phyloP scores from a whole-genome alignment of 1,140 invertebrate species.

The Ceratina calcarata region DNA sequence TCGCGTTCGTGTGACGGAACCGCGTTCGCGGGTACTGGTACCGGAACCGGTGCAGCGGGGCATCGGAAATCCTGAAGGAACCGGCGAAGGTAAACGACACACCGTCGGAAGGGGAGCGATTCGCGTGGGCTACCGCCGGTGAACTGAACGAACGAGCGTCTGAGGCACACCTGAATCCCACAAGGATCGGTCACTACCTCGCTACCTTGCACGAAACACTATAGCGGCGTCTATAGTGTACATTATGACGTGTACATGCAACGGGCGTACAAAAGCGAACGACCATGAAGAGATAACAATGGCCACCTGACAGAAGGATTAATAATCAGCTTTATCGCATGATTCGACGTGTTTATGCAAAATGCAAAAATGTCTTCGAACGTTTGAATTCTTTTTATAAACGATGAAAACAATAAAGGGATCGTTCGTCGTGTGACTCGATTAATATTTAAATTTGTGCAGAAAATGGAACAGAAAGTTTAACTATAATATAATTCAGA shows the following conservation, averaged over 20 bases:
- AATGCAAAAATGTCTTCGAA: no score
- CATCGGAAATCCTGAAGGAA: neutral
- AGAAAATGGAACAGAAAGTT: no score
- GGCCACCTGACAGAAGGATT: neutral
- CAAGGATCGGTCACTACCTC: slow-evolving; percentile 63
- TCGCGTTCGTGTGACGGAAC: neutral
- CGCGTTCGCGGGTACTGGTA: neutral
- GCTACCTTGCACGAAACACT: slow-evolving; percentile 46
- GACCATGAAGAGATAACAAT: slow-evolving; percentile 31
- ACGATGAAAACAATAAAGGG: no score
- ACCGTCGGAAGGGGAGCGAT: slow-evolving; percentile 49
- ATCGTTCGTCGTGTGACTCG: no score
- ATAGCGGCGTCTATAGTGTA: slow-evolving; percentile 50
- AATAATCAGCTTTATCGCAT: neutral
- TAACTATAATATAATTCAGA: no score
- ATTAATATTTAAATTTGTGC: no score
- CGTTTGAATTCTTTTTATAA: no score
- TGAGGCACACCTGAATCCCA: slow-evolving; percentile 61
- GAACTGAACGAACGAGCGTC: slow-evolving; percentile 61
- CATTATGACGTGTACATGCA: slow-evolving; percentile 43
- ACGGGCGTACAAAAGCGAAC: neutral
- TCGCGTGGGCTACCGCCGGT: slow-evolving; percentile 69
- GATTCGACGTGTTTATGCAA: no score
- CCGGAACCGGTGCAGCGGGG: neutral
- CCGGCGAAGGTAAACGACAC: slow-evolving; percentile 37